A percentile compares a stretch with the other conserved stretches of the same genome.
phyloP scores from a whole-genome alignment of 2,888 invertebrate species.

The Escarpia spicata region DNA sequence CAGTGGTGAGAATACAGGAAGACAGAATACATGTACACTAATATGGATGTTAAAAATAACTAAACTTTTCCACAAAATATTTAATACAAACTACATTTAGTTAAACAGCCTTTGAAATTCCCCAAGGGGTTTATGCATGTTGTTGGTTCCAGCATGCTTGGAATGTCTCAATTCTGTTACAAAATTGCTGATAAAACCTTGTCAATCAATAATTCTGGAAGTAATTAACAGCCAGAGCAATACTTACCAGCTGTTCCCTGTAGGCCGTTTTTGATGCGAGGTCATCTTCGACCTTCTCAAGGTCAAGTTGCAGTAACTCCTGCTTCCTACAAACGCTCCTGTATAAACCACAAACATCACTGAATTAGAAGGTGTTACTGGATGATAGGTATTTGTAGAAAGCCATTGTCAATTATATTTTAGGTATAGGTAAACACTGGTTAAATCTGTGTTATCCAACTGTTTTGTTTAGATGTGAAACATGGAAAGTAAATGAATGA shows the following conservation, averaged over 20 bases:
- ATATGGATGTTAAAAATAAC: too few species aligned
- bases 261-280: constrained; percentile 69
- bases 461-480: too few species aligned
- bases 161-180: background rate
- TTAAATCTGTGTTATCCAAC: too few species aligned
- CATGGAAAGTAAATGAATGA: too few species aligned
- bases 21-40: too few species aligned
- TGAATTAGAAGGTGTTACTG: background rate
- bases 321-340: constrained; percentile 79
- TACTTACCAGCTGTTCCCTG: constrained; percentile 65
- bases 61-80: too few species aligned
- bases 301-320: constrained; percentile 77
- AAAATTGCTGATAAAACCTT: background rate
- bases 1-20: too few species aligned
- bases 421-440: background rate
- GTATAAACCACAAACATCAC: constrained; percentile 28
- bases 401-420: background rate
- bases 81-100: too few species aligned
- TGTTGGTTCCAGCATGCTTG: too few species aligned
- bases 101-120: too few species aligned
- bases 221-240: background rate
- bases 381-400: background rate
- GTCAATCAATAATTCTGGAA: background rate
- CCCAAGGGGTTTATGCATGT: too few species aligned
- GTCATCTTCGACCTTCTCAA: constrained; percentile 78